Evolutionary conservation across 1,140 invertebrate genomes (phyloP).

Genomic region (Rhynchophorus ferrugineus): DNA sequence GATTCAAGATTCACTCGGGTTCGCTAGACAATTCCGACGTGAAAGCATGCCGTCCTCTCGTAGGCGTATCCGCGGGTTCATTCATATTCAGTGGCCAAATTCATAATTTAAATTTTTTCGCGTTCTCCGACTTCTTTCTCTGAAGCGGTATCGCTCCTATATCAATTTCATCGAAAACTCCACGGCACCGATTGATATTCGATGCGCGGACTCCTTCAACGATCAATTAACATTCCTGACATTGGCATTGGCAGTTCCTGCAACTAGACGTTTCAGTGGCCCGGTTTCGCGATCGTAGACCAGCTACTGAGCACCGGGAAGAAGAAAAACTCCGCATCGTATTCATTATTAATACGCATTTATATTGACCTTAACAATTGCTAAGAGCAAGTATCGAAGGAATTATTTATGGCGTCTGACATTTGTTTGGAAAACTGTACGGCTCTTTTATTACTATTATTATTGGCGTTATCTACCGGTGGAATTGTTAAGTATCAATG

Average conservation of each 20-base stretch:
- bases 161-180: constrained; percentile 12
- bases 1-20: neutral
- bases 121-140: constrained; percentile 1
- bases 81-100: constrained; percentile 6
- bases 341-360: too few species aligned
- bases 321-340: too few species aligned
- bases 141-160: constrained; percentile 4
- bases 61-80: neutral
- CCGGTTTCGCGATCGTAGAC: too few species aligned
- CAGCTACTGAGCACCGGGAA: too few species aligned
- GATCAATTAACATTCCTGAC: constrained; percentile 8
- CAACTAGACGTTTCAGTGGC: neutral
- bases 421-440: too few species aligned
- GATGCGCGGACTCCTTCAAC: neutral
- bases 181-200: too few species aligned
- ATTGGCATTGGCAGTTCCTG: neutral
- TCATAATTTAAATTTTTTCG: constrained; percentile 4
- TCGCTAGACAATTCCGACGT: neutral
- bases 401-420: too few species aligned
- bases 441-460: too few species aligned
- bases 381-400: too few species aligned
- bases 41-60: neutral
- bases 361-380: too few species aligned
- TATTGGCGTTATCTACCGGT: too few species aligned
- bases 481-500: too few species aligned